Percentiles rank a stretch among this genome's conserved stretches.
Evolutionary conservation across 2,113 vertebrate genomes (phyloP).

Genomic region (Lonchura striata): DNA sequence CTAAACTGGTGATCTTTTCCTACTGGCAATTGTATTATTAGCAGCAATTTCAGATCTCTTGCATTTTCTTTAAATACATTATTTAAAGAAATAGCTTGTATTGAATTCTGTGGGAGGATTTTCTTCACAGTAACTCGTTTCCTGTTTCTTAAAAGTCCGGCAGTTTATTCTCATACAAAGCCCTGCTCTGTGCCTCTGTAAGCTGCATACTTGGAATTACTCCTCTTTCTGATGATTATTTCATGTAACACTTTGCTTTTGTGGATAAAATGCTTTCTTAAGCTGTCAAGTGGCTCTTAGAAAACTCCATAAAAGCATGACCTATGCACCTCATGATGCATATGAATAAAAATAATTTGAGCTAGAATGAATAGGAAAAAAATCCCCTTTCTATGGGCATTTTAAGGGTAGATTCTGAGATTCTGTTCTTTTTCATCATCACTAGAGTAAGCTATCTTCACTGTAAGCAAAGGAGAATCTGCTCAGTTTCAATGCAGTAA

Average conservation of each 20-base stretch:
- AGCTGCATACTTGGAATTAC: not conserved
- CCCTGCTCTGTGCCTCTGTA: not conserved
- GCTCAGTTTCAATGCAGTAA: not conserved
- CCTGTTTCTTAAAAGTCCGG: not conserved
- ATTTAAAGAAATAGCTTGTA: not conserved
- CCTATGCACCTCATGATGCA: not conserved
- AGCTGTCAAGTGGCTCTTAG: not conserved
- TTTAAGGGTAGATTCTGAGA: not conserved
- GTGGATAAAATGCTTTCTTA: conserved; percentile 35
- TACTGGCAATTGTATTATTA: not conserved
- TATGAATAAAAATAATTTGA: not conserved
- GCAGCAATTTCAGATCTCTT: not conserved
- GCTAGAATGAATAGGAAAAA: not conserved
- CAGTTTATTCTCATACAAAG: not conserved
- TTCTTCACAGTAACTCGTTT: not conserved
- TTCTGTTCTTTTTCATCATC: not conserved
- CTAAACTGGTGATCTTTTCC: not conserved
- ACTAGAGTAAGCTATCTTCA: not conserved
- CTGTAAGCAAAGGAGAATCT: not conserved
- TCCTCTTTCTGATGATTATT: not conserved
- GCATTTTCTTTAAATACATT: not conserved
- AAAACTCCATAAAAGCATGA: not conserved
- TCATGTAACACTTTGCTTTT: conserved; percentile 9
- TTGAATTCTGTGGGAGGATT: not conserved
- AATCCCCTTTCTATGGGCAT: not conserved